Evolutionary conservation across 2,113 vertebrate species (phyloP), one percentile per base, ranked within the genome.

Genomic region (Cinclus mexicanus): DNA sequence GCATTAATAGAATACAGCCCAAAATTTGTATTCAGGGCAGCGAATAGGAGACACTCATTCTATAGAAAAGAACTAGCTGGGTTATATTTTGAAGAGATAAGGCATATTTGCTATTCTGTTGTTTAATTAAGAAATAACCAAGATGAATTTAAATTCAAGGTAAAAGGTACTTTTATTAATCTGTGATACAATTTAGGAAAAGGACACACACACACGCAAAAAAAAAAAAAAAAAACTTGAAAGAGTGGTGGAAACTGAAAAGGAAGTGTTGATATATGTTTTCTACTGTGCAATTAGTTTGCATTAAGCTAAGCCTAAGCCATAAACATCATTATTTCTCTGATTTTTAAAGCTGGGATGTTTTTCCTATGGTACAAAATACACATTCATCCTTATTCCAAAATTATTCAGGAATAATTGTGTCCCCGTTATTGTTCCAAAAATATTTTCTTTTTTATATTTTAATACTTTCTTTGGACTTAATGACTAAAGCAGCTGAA

Each of bases 11-110:
- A 12, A 59, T 47, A 46, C 6, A 67, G 9, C 6, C 33, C 29
- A 49, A 83, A 56, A 59, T 61, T 35, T 46, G 4, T 53, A 70
- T 77, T 80, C 0, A 0, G 17, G 59, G 12, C 2, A 4, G 19
- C 13, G 9, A 80, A 61, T 12, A 3, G 12, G 42, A 81, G 5
- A 15, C 5, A 35, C 2, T 80, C 6, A 37, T 74, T 77, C 75
- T 74, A 8, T 6, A 31, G 28, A 71, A 39, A 52, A 72, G 17
- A 69, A 10, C 2, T 41, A 64, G 7, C 14, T 88, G 41, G 13
- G 15, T 77, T 49, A 4, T 57, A 91, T 65, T 94, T 85, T 60
- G 28, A 87, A 81, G 26, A 77, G 31, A 53, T 53, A 57, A 83
- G 10, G 7, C 7, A 55, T 80, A 87, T 83, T 91, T 92, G 4